Base-by-base conservation (phyloP, 2,797 vertebrate species). In the Chelon auratus region DNA sequence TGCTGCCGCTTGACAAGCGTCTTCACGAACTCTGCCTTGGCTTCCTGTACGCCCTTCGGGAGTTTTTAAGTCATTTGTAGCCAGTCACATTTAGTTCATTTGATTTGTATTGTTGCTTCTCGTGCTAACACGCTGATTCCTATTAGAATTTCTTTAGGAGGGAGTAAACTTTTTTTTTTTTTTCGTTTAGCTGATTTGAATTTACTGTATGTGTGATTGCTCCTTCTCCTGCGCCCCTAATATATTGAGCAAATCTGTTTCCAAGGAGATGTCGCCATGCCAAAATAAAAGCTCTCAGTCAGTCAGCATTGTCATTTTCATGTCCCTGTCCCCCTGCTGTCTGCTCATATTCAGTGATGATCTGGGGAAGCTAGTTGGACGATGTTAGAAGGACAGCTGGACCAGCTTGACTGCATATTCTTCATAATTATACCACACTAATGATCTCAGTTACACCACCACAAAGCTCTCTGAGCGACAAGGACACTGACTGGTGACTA, bases 1-100 rank as follows among this genome's bases (percentile, higher is more conserved):
- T 63, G 75, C 77, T 48, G 77, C 73, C 58, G 75, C 77, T 45
- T 69, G 80, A 80, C 72, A 62, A 47, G 69, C 78, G 51, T 72
- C 82, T 84, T 84, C 77, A 76, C 82, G 82, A 86, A 82, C 82
- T 83, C 82, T 61, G 66, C 60, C 63, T 42, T 72, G 60, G 66
- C 53, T 75, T 72, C 69, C 68, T 9, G 14, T 37, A 51, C 13
- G 9, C 72, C 85, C 67, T 74, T 47, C 3, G 77, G 83, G 87
- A 80, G 66, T 68, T 84, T 88, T 90, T 83, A 89, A 91, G 80
- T 77, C 71, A 81, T 89, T 91, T 92, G 88, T 82, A 75, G 61
- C 72, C 54, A 83, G 78, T 87, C 83, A 70, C 20, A 73, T 81
- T 84, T 62, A 68, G 59, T 88, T 86, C 36, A 69, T 80, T 75